Evolutionary conservation across 1,140 invertebrate genomes (phyloP).

Genomic region (Hetaerina americana): DNA sequence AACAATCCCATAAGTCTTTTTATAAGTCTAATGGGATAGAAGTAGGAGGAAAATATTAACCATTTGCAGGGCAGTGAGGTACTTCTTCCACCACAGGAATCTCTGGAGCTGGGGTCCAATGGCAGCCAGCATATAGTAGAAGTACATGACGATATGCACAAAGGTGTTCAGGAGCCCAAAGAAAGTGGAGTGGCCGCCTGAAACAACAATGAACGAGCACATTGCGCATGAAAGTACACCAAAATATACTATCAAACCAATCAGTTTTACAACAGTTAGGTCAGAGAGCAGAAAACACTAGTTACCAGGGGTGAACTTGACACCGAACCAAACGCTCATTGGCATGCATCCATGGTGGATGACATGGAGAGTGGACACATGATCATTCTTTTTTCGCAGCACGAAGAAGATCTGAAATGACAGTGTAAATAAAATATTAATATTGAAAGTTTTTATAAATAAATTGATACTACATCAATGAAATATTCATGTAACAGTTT

Average conservation of each 20-base stretch:
- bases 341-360: conserved; percentile 91
- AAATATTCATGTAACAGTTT: not conserved
- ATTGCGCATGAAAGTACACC: too few relatives aligned
- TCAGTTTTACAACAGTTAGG: too few relatives aligned
- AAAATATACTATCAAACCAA: too few relatives aligned
- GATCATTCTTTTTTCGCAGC: conserved; percentile 69
- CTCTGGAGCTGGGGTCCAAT: conserved; percentile 72
- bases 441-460: too few relatives aligned
- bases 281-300: conserved; percentile 2
- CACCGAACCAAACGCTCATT: conserved; percentile 82
- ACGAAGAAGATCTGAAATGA: conserved; percentile 64
- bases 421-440: conserved; percentile 19
- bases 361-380: conserved; percentile 75
- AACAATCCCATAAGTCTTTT: too few relatives aligned
- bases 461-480: too few relatives aligned
- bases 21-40: too few relatives aligned
- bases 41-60: too few relatives aligned
- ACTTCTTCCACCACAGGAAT: conserved; percentile 91
- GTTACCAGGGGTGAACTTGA: conserved; percentile 76
- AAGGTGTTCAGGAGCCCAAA: conserved; percentile 77
- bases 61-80: conserved; percentile 77
- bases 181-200: conserved; percentile 64
- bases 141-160: conserved; percentile 85
- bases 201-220: conserved; percentile 19
- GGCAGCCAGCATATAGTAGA: conserved; percentile 76